A percentile compares a stretch with the other conserved stretches of the same genome.
Conservation (phyloP, 2,888 invertebrate genomes). For the Morpho helenor region DNA sequence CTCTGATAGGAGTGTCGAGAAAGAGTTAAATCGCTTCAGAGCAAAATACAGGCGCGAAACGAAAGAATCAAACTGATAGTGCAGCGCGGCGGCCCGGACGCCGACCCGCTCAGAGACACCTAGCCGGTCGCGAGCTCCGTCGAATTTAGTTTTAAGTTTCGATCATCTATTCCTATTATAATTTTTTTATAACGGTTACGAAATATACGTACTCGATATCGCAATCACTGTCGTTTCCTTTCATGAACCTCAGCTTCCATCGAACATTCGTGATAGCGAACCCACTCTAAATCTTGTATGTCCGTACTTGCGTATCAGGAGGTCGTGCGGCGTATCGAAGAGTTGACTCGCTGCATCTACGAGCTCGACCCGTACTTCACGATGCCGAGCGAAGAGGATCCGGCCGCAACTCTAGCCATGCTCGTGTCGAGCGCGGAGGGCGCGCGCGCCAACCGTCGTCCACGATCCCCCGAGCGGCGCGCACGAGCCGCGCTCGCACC, state of each 20-base stretch:
- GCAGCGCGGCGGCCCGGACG: conserved; percentile 92
- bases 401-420: conserved; percentile 72
- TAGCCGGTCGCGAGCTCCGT: conserved; percentile 50
- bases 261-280: conserved; percentile 39
- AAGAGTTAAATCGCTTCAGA: conserved; percentile 90
- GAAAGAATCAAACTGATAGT: conserved; percentile 93
- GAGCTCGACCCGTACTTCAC: conserved; percentile 87
- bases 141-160: conserved; percentile 53
- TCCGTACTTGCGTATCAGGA: conserved; percentile 83
- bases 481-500: conserved; percentile 83
- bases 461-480: conserved; percentile 67
- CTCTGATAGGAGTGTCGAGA: conserved; percentile 89
- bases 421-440: conserved; percentile 51
- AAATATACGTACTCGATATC: conserved; percentile 63
- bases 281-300: conserved; percentile 69
- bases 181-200: conserved; percentile 52
- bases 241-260: conserved; percentile 47
- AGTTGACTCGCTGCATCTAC: conserved; percentile 85
- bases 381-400: conserved; percentile 83
- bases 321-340: conserved; percentile 85
- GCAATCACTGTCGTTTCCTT: conserved; percentile 65
- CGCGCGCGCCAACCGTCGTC: conserved; percentile 59
- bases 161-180: conserved; percentile 60
- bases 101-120: conserved; percentile 84
- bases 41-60: conserved; percentile 91